A percentile compares a stretch with the other conserved stretches of the same genome.
phyloP scores from a whole-genome alignment of 2,797 vertebrate genomes.

The Trachurus trachurus region DNA sequence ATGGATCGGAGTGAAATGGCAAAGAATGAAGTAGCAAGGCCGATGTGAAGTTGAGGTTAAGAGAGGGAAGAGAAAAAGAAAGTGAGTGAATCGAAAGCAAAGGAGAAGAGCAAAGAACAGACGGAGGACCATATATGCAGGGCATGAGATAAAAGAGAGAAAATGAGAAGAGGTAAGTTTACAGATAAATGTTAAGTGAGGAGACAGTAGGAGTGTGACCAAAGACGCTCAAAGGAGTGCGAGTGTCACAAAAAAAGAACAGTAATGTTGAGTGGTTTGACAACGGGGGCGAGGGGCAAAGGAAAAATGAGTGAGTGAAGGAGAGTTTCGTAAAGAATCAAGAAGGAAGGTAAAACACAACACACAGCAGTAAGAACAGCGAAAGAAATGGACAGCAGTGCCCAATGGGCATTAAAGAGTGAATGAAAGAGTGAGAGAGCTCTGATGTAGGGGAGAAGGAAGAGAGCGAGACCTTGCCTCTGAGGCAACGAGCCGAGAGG shows the following conservation, averaged over 20 bases:
- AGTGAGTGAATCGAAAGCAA: conserved; percentile 37
- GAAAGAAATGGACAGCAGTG: conserved; percentile 37
- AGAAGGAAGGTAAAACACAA: conserved; percentile 37
- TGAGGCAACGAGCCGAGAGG: conserved; percentile 74
- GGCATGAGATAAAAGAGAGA: conserved; percentile 24
- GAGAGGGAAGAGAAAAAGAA: conserved; percentile 41
- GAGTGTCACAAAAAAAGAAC: conserved; percentile 25
- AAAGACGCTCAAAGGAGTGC: conserved; percentile 17
- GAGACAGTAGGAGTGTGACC: conserved; percentile 13
- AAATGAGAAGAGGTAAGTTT: conserved; percentile 44
- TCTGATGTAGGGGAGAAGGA: conserved; percentile 57
- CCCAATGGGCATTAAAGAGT: conserved; percentile 49
- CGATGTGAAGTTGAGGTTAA: conserved; percentile 52
- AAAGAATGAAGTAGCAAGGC: conserved; percentile 46
- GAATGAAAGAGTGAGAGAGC: conserved; percentile 60
- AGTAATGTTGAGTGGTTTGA: conserved; percentile 34
- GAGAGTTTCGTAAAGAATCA: conserved; percentile 41
- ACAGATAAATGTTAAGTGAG: conserved; percentile 39
- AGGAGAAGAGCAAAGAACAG: conserved; percentile 29
- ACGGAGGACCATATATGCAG: conserved; percentile 24
- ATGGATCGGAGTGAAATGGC: conserved; percentile 9
- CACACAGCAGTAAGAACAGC: conserved; percentile 14
- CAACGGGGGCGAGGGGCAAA: conserved; percentile 40
- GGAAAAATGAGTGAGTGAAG: conserved; percentile 32
- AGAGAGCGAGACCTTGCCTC: conserved; percentile 73